Evolutionary conservation across 2,888 invertebrate genomes (phyloP).

Genomic region (Cantharis flavilabris): DNA sequence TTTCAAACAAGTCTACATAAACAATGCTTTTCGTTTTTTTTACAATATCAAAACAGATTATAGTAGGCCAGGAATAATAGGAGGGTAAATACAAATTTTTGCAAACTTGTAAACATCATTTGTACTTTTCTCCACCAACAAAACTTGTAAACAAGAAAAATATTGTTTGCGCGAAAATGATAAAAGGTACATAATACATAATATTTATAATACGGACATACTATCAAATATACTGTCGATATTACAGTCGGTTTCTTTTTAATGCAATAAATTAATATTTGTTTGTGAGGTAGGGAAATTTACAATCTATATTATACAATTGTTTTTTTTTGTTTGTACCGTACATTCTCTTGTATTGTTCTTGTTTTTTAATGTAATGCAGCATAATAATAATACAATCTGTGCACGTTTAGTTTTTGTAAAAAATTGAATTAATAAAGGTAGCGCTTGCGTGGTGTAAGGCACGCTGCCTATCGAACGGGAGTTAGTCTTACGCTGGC

Average conservation of each 20-base stretch:
- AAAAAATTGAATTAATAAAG: conserved; percentile 19
- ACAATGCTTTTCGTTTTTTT: neutral
- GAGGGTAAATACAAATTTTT: neutral
- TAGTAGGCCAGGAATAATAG: neutral
- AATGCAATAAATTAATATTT: neutral
- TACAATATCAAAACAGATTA: neutral
- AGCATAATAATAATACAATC: conserved; percentile 15
- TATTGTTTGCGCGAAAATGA: neutral
- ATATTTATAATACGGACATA: no score
- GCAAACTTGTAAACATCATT: neutral
- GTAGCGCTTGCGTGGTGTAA: conserved; percentile 36
- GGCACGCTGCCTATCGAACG: conserved; percentile 44
- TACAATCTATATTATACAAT: no score
- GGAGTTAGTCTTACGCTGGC: conserved; percentile 36
- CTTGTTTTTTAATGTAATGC: conserved; percentile 3
- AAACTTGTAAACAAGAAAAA: neutral
- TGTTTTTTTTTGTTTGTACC: no score
- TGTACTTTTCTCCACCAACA: neutral
- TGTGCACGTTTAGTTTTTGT: conserved; percentile 17
- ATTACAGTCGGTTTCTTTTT: neutral
- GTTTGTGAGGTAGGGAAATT: neutral
- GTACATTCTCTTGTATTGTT: no score
- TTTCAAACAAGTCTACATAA: neutral
- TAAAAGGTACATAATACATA: neutral
- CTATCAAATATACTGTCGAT: neutral